phyloP scores from a whole-genome alignment of 2,113 vertebrate species.

The Cyprinodon variegatus region DNA sequence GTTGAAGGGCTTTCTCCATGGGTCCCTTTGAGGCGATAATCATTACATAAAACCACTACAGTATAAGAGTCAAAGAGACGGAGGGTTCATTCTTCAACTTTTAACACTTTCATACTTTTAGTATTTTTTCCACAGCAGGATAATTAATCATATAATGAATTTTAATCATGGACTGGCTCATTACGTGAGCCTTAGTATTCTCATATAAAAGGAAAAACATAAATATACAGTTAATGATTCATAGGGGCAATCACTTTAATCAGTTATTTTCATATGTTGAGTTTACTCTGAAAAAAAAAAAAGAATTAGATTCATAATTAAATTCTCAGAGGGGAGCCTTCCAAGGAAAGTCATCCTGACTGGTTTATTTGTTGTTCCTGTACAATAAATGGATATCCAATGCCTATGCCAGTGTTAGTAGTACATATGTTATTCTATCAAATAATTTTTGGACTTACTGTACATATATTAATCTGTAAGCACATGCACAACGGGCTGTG shows the following conservation, averaged over 20 bases:
- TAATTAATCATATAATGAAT: constrained; percentile 21
- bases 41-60: constrained; percentile 5
- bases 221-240: constrained; percentile 15
- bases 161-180: constrained; percentile 11
- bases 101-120: not conserved
- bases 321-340: constrained; percentile 6
- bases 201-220: constrained; percentile 13
- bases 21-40: not conserved
- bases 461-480: too few species aligned
- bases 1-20: not conserved
- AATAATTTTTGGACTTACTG: too few species aligned
- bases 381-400: too few species aligned
- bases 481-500: too few species aligned
- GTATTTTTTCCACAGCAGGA: constrained; percentile 1
- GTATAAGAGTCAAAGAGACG: not conserved
- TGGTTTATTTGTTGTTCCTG: not conserved
- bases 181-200: constrained; percentile 6
- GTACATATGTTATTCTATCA: too few species aligned
- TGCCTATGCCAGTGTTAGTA: too few species aligned
- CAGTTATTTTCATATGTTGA: constrained; percentile 13
- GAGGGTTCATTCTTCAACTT: not conserved
- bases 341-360: not conserved
- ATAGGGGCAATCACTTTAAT: constrained; percentile 22
- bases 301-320: constrained; percentile 8
- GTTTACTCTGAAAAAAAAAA: constrained; percentile 1